Conservation (phyloP, 2,113 vertebrate species). For the Monarcha castaneiventris region DNA sequence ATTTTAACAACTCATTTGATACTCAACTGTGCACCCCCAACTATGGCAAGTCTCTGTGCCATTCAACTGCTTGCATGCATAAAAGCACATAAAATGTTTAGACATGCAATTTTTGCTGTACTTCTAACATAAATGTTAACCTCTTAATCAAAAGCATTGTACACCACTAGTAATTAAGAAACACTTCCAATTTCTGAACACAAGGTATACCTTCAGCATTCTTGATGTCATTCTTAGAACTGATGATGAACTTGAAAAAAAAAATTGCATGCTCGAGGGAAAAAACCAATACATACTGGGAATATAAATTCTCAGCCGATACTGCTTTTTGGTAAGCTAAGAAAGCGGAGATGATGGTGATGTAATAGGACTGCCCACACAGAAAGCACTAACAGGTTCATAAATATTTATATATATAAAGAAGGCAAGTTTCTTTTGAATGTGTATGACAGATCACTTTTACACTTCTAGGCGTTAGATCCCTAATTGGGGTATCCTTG, state of each 20-base stretch:
- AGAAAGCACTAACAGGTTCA: background rate
- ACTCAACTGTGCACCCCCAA: background rate
- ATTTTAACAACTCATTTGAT: background rate
- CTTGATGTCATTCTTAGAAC: background rate
- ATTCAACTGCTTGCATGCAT: background rate
- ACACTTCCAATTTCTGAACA: background rate
- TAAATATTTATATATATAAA: background rate
- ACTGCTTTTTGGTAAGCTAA: background rate
- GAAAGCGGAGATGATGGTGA: background rate
- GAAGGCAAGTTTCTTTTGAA: background rate
- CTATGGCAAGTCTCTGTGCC: background rate
- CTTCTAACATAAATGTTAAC: background rate
- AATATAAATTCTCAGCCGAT: background rate
- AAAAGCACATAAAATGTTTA: background rate
- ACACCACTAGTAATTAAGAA: background rate
- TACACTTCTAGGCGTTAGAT: background rate
- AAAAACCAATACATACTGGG: background rate
- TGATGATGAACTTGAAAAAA: background rate
- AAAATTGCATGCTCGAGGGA: background rate
- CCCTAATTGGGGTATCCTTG: background rate
- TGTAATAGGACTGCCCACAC: background rate
- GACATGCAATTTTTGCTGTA: background rate
- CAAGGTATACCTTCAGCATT: background rate
- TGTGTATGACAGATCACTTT: background rate
- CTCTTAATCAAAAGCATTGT: background rate